phyloP scores from a whole-genome alignment of 1,140 invertebrate species.

The Chymomyza costata region DNA sequence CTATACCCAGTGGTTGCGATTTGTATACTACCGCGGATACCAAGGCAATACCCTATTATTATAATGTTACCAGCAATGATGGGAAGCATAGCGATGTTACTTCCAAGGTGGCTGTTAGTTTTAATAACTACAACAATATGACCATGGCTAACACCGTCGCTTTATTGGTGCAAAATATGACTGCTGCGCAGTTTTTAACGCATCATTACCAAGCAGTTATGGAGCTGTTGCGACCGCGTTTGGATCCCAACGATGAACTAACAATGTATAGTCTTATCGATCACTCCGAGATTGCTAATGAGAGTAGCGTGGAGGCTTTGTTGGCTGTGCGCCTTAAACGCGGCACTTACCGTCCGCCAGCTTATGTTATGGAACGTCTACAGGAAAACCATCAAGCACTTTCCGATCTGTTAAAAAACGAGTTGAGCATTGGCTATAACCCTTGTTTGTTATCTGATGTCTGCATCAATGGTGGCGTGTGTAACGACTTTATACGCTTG shows the following conservation, averaged over 20 bases:
- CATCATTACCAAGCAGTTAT: slow-evolving; percentile 85
- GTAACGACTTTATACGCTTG: slow-evolving; percentile 84
- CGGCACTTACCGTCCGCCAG: slow-evolving; percentile 79
- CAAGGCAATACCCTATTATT: slow-evolving; percentile 82
- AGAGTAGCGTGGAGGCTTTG: slow-evolving; percentile 82
- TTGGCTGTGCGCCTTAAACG: slow-evolving; percentile 79
- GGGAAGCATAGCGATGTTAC: slow-evolving; percentile 89
- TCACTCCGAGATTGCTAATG: slow-evolving; percentile 37
- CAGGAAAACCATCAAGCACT: slow-evolving; percentile 81
- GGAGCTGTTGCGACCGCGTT: slow-evolving; percentile 81
- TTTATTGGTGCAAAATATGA: slow-evolving; percentile 84
- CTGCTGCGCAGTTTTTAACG: slow-evolving; percentile 83
- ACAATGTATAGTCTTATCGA: slow-evolving; percentile 84
- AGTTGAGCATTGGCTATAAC: slow-evolving; percentile 82
- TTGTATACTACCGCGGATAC: slow-evolving; percentile 82
- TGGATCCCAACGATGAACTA: slow-evolving; percentile 81
- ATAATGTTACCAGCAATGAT: slow-evolving; percentile 91
- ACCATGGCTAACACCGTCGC: slow-evolving; percentile 90
- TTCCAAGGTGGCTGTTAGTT: slow-evolving; percentile 89
- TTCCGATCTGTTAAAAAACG: slow-evolving; percentile 78
- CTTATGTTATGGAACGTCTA: slow-evolving; percentile 80
- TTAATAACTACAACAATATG: slow-evolving; percentile 85
- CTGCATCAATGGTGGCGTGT: slow-evolving; percentile 87
- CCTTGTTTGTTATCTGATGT: slow-evolving; percentile 79
- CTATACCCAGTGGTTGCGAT: slow-evolving; percentile 86